A percentile compares a stretch with the other conserved stretches of the same genome.
Conservation (phyloP, 2,888 invertebrate species). For the Schrankia costaestrigalis region DNA sequence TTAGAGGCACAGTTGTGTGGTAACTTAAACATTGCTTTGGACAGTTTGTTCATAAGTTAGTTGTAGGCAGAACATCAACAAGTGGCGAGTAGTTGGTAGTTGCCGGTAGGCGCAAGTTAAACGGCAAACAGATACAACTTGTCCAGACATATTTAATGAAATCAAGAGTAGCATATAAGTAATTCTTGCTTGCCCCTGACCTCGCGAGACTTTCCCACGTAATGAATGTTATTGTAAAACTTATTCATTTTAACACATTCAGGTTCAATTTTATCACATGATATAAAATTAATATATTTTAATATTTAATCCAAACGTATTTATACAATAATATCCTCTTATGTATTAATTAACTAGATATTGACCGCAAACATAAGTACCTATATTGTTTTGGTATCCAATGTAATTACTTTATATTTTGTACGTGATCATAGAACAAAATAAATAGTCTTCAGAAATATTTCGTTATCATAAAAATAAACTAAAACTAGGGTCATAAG, state of each 20-base stretch:
- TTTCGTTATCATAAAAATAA: no score
- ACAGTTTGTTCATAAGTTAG: conserved; percentile 11
- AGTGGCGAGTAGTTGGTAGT: conserved; percentile 15
- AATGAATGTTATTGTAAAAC: conserved; percentile 12
- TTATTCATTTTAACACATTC: conserved; percentile 6
- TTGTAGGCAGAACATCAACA: conserved; percentile 11
- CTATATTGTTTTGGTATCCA: no score
- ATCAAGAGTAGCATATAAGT: conserved; percentile 36
- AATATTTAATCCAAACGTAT: no score
- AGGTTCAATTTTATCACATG: conserved; percentile 1
- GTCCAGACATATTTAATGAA: conserved; percentile 44
- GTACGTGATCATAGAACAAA: no score
- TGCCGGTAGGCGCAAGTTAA: conserved; percentile 17
- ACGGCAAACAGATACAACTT: conserved; percentile 22
- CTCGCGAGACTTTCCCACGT: conserved; percentile 46
- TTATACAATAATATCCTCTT: no score
- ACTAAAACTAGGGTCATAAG: no score
- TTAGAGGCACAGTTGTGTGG: no score
- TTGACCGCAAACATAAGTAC: no score
- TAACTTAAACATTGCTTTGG: conserved; percentile 14
- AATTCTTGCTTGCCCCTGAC: conserved; percentile 47
- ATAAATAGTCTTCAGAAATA: no score
- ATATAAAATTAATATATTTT: conserved; percentile 4
- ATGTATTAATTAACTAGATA: no score
- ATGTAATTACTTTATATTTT: no score